Evolutionary conservation across 2,113 vertebrate genomes (phyloP).

Genomic region (Pterocles gutturalis): DNA sequence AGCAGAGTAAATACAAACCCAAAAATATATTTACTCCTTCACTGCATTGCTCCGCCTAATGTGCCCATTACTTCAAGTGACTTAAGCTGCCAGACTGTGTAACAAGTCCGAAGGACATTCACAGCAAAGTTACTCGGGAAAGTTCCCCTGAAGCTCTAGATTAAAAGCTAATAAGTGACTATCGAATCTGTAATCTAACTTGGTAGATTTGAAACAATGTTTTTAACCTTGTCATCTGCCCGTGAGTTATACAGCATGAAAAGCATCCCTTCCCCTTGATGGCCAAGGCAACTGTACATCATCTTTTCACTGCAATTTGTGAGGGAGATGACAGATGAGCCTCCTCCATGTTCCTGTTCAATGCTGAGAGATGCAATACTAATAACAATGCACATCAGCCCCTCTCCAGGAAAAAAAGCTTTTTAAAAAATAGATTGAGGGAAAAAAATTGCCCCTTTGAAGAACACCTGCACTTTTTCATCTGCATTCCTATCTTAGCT

Average conservation of each 20-base stretch:
- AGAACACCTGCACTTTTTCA: background rate
- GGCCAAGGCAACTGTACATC: slow-evolving; percentile 3
- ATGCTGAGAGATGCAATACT: background rate
- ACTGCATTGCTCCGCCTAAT: background rate
- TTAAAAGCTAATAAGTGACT: slow-evolving; percentile 24
- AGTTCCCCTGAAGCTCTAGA: background rate
- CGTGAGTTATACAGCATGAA: slow-evolving; percentile 3
- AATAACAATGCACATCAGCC: background rate
- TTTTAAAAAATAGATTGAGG: background rate
- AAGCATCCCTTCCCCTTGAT: background rate
- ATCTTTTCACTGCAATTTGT: background rate
- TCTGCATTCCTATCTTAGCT: background rate
- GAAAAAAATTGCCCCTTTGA: background rate
- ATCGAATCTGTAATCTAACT: background rate
- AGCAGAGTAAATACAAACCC: background rate
- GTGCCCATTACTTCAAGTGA: background rate
- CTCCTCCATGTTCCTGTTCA: background rate
- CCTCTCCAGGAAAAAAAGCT: background rate
- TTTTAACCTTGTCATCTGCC: slow-evolving; percentile 52
- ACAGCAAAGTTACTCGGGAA: background rate
- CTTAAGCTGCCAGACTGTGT: background rate
- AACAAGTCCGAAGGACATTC: background rate
- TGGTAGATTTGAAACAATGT: background rate
- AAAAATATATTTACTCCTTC: background rate
- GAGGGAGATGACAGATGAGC: slow-evolving; percentile 23